Percentiles rank a stretch among this genome's conserved stretches.
These are phyloP conservation scores for Trissonchulus latispiculum DNA, from an alignment of 2,888 invertebrate species.

Conservation along the genomic window DNA sequence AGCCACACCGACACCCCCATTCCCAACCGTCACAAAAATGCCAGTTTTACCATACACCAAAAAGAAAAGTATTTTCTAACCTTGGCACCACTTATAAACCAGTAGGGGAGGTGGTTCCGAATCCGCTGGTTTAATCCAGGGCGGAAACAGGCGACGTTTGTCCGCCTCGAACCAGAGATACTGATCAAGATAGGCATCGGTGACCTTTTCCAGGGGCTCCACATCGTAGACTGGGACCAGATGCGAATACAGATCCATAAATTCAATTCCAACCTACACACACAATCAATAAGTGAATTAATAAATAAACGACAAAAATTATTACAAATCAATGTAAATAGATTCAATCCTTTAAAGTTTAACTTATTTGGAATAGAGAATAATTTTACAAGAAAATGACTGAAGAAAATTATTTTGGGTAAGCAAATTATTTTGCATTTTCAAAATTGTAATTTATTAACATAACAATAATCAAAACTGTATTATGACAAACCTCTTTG, in stretches of 20 bases:
- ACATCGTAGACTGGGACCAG: constrained; percentile 98
- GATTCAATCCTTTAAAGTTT: no score
- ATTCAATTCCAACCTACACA: constrained; percentile 92
- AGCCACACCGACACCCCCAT: no score
- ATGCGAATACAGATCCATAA: constrained; percentile 99
- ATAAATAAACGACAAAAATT: no score
- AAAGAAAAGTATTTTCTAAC: constrained; percentile 48
- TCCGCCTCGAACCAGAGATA: constrained; percentile 97
- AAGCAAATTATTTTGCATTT: no score
- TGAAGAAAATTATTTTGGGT: no score
- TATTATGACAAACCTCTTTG: constrained; percentile 72
- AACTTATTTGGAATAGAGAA: no score
- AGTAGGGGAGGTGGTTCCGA: constrained; percentile 74
- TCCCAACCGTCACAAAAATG: no score
- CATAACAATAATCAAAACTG: no score
- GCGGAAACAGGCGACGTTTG: constrained; percentile 86
- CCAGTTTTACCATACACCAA: not conserved
- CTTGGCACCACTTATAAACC: constrained; percentile 98
- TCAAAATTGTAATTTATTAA: no score
- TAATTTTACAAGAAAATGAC: no score
- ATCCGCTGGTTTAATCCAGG: constrained; percentile 98
- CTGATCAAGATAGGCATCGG: constrained; percentile 97
- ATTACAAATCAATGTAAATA: no score
- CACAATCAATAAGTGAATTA: no score
- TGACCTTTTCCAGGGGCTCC: constrained; percentile 97